Evolutionary conservation across 2,113 vertebrate genomes (phyloP), one percentile per base, ranked within the genome.

Genomic region (Paratilapia polleni): DNA sequence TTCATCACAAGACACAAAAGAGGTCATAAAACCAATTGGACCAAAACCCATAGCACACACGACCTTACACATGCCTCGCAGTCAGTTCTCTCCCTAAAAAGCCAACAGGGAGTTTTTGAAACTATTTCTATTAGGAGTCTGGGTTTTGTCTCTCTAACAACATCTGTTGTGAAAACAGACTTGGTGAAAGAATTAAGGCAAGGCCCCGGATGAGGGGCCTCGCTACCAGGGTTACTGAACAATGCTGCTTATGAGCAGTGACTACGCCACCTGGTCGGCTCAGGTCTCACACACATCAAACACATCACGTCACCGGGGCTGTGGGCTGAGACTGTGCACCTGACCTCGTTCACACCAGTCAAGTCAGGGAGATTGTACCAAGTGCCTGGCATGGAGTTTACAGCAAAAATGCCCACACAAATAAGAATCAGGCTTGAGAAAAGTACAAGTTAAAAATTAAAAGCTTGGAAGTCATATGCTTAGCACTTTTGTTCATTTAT

Each of bases 151-250:
- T 77, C 49, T 80, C 85, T 80, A 87, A 84, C 85, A 90, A 91
- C 87, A 93, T 91, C 84, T 93, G 93, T 87, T 90, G 88, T 89
- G 89, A 85, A 88, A 90, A 90, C 85, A 80, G 87, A 93, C 80
- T 93, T 91, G 91, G 88, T 94, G 94, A 95, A 95, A 94, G 92
- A 92, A 94, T 93, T 93, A 92, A 93, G 74, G 90, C 78, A 80
- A 74, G 84, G 86, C 66, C 54, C 57, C 2, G 61, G 82, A 89
- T 80, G 84, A 78, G 62, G 80, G 90, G 81, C 86, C 88, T 86
- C 4, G 88, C 94, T 94, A 93, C 92, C 89, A 82, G 80, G 85
- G 88, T 92, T 92, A 91, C 84, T 87, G 59, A 91, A 47, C 20
- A 15, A 79, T 79, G 81, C 63, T 41, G 77, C 77, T 78, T 75